Percentiles rank a stretch among this genome's conserved stretches.
These are phyloP conservation scores for Entelurus aequoreus DNA, from an alignment of 2,113 vertebrate genomes.

Conservation along the genomic window DNA sequence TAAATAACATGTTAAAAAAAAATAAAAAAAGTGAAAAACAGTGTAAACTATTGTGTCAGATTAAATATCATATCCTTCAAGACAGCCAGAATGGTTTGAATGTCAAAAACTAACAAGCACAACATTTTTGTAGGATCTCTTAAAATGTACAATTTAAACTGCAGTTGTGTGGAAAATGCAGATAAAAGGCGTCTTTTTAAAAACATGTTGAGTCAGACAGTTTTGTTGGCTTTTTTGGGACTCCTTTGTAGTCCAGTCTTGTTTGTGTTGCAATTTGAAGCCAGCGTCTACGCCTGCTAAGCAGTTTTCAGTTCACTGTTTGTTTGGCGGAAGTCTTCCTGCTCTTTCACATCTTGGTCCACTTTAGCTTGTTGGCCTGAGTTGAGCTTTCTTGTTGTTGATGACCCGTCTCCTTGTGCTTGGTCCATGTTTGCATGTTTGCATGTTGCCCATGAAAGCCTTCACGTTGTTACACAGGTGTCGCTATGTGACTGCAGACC, in stretches of 20 bases:
- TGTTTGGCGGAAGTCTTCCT: not conserved
- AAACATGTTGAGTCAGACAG: not conserved
- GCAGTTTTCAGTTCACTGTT: not conserved
- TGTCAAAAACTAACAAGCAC: no score
- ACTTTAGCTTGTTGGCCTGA: not conserved
- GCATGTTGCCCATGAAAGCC: slow-evolving; percentile 20
- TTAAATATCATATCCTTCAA: no score
- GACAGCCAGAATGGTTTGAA: no score
- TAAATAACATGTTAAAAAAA: no score
- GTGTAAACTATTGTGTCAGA: no score
- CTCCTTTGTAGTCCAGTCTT: slow-evolving; percentile 26
- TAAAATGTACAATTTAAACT: no score
- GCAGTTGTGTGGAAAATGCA: not conserved
- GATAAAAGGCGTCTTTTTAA: not conserved
- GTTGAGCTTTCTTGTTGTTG: slow-evolving; percentile 14
- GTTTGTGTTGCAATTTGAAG: slow-evolving; percentile 20
- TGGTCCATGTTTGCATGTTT: slow-evolving; percentile 18
- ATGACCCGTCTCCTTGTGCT: slow-evolving; percentile 27
- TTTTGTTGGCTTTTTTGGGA: slow-evolving; percentile 18
- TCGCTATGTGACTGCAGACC: no score
- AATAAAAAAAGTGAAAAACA: no score
- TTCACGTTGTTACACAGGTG: slow-evolving; percentile 10
- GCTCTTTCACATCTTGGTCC: slow-evolving; percentile 10
- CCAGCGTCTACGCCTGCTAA: not conserved
- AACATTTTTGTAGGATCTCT: no score